Conservation (phyloP, 1,140 invertebrate species). For the Hestina assimilis region DNA sequence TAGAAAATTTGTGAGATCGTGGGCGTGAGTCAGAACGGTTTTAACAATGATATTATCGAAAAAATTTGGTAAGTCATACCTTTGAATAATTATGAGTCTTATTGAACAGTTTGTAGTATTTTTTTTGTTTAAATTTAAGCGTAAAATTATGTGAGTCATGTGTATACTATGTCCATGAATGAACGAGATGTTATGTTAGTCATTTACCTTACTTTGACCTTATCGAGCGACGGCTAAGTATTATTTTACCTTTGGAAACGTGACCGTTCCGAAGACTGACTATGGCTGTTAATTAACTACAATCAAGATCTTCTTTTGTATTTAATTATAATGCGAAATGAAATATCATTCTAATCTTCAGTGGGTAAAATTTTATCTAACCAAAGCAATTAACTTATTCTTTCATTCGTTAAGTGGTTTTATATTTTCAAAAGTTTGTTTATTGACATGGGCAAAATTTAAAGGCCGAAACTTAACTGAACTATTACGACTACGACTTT, state of each 20-base stretch:
- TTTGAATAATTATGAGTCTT: constrained; percentile 2
- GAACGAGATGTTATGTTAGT: constrained; percentile 36
- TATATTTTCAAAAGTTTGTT: too few relatives aligned
- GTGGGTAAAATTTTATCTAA: too few relatives aligned
- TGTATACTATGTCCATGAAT: constrained; percentile 30
- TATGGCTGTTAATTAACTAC: neutral
- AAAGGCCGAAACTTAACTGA: too few relatives aligned
- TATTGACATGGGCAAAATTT: too few relatives aligned
- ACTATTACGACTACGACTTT: too few relatives aligned
- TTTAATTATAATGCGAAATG: too few relatives aligned
- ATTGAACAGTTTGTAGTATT: neutral
- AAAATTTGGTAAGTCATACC: neutral
- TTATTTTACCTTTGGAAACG: constrained; percentile 35
- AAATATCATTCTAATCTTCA: too few relatives aligned
- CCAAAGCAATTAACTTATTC: too few relatives aligned
- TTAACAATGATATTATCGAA: neutral
- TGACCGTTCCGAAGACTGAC: constrained; percentile 25
- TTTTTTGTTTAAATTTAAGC: neutral
- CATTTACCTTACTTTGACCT: constrained; percentile 47
- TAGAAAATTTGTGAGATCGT: constrained; percentile 27
- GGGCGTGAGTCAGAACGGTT: constrained; percentile 17
- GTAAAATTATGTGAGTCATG: neutral
- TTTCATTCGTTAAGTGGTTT: too few relatives aligned
- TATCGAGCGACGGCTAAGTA: constrained; percentile 25
- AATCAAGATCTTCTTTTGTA: too few relatives aligned